Percentiles rank a stretch among this genome's conserved stretches.
phyloP scores from a whole-genome alignment of 2,888 invertebrate species.

The Drosophila nigritarsus region DNA sequence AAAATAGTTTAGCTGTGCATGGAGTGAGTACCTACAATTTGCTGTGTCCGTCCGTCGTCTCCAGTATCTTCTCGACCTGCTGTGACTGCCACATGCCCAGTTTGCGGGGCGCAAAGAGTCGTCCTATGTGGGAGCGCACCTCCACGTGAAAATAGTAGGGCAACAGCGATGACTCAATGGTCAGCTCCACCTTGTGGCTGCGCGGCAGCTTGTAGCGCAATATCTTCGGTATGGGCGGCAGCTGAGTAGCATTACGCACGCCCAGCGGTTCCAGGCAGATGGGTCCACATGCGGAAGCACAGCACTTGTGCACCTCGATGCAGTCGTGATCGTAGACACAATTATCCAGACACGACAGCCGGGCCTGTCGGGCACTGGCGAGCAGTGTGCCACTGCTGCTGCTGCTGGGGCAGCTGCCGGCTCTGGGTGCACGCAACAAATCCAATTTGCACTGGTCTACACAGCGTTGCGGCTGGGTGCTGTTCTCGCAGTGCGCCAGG shows the following conservation, averaged over 20 bases:
- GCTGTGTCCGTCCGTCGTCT: conserved; percentile 70
- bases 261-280: conserved; percentile 89
- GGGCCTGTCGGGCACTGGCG: conserved; percentile 58
- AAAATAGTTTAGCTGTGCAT: neutral
- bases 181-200: conserved; percentile 87
- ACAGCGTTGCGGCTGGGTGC: conserved; percentile 60
- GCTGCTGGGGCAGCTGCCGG: conserved; percentile 79
- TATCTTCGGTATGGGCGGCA: conserved; percentile 88
- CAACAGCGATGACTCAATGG: conserved; percentile 79
- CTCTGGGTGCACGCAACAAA: conserved; percentile 74
- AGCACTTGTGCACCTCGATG: conserved; percentile 89
- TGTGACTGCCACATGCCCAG: conserved; percentile 88
- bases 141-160: conserved; percentile 86
- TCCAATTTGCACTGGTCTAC: conserved; percentile 76
- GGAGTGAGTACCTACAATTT: conserved; percentile 56
- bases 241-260: conserved; percentile 85
- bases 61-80: conserved; percentile 80
- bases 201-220: conserved; percentile 86
- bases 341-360: conserved; percentile 80
- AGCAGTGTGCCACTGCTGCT: conserved; percentile 30
- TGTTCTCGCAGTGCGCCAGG: conserved; percentile 78
- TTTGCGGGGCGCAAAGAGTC: conserved; percentile 88
- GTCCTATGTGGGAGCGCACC: conserved; percentile 90
- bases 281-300: conserved; percentile 88
- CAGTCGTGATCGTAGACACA: conserved; percentile 88